Evolutionary conservation across 1,140 invertebrate species (phyloP).

Genomic region (Hypsibius dujardini): DNA sequence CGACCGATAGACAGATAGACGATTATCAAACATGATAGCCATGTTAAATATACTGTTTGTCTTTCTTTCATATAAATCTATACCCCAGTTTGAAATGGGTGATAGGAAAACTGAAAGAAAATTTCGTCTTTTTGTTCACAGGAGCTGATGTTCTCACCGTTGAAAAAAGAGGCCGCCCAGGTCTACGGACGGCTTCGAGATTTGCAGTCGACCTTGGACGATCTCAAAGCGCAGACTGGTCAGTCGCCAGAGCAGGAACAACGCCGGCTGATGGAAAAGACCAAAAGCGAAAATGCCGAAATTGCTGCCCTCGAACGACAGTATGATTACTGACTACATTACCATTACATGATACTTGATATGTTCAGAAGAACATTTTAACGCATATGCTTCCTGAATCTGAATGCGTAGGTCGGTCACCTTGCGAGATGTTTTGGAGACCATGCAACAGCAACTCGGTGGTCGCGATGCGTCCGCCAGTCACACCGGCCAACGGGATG

Average conservation of each 20-base stretch:
- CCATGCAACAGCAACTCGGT: no score
- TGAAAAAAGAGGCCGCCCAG: constrained; percentile 13
- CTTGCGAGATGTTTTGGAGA: not conserved
- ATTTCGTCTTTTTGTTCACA: not conserved
- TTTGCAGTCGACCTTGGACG: not conserved
- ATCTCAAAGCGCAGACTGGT: not conserved
- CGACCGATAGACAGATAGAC: no score
- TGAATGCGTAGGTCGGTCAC: not conserved
- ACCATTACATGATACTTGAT: not conserved
- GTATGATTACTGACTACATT: not conserved
- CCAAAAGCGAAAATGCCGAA: not conserved
- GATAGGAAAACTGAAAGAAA: no score
- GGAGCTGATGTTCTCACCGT: not conserved
- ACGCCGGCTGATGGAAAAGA: not conserved
- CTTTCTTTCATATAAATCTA: not conserved
- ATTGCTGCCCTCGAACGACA: not conserved
- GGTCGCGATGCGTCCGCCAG: no score
- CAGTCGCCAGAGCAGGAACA: not conserved
- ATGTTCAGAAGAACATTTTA: not conserved
- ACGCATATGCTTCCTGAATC: no score
- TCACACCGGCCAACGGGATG: no score
- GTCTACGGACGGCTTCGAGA: not conserved
- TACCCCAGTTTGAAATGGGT: not conserved
- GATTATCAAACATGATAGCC: no score
- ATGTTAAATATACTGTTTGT: no score